Evolutionary conservation across 1,140 invertebrate species (phyloP), one percentile per base, ranked within the genome.

Genomic region (Leptinotarsa defecta): DNA sequence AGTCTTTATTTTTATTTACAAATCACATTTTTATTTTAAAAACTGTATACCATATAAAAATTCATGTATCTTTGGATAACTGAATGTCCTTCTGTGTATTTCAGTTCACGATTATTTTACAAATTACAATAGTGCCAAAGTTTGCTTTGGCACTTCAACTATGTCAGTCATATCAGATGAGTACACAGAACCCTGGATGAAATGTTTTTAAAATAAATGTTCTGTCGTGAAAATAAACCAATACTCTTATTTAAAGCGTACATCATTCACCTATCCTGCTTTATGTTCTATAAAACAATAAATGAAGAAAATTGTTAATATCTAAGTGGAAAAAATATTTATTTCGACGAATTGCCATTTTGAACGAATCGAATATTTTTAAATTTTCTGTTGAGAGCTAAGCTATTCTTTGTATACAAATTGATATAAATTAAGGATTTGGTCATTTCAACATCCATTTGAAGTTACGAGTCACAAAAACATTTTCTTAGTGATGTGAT

Each of bases 1-100:
- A 49, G 69, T 19, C 17, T 72, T 72, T 72, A 72, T 72, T 72
- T 72, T 72, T 34, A 72, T 72, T 72, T 72, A 72, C 70, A 72
- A 72, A 72, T 72, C 61, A 72, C 70, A 72, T 72, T 72, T 72
- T 72, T 49, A 49, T 48, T 69, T 65, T 24, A 19, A 62, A 62
- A 20, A 65, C 64, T 65, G 20, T 22, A 15, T 34, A 65, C 11
- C 13, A 65, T 65, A 65, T 65, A 22, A 65, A 65, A 19, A 34
- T 65, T 15, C 27, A 65, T 65, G n/a, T 65, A 24, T 65, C 64
- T 65, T 65, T 65, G 64, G 64, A 11, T 17, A 20, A n/a, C n/a
- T 69, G 48, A 22, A 69, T 48, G 27, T 48, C n/a, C 3, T 27
- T 69, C 43, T 48, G 48, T 20, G 19, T 69, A 43, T 69, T 43